These are phyloP conservation scores for Dioctria rufipes DNA, from an alignment of 2,888 invertebrate genomes.

Conservation along the genomic window DNA sequence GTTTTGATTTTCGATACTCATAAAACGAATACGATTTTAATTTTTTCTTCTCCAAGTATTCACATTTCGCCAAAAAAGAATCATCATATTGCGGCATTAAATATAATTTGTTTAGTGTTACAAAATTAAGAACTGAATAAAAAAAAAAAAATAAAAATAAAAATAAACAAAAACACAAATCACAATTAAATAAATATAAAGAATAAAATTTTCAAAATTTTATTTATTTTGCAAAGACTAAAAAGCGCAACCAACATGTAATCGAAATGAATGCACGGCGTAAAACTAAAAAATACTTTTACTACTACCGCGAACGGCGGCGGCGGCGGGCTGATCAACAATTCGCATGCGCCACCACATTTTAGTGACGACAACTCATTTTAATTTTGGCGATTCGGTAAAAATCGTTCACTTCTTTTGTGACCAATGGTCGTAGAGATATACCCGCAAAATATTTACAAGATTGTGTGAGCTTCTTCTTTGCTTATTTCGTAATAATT, in stretches of 20 bases:
- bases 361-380: conserved; percentile 12
- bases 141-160: not conserved
- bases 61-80: conserved; percentile 68
- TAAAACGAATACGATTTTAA: conserved; percentile 40
- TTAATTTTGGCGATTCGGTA: conserved; percentile 48
- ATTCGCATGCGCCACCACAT: conserved; percentile 16
- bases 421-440: too few relatives aligned
- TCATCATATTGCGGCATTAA: conserved; percentile 70
- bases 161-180: too few relatives aligned
- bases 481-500: conserved; percentile 27
- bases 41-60: conserved; percentile 63
- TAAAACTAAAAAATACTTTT: not conserved
- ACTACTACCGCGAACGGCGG: too few relatives aligned
- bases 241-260: not conserved
- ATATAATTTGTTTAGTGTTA: conserved; percentile 41
- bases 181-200: too few relatives aligned
- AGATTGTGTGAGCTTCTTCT: too few relatives aligned
- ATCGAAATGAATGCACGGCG: conserved; percentile 18
- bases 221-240: not conserved
- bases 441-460: conserved; percentile 10
- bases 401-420: conserved; percentile 15
- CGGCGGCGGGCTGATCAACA: not conserved
- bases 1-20: conserved; percentile 20
- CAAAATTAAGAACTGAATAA: not conserved
- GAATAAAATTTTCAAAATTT: too few relatives aligned